Base-by-base conservation (phyloP, 2,888 invertebrate species). In the Agonopterix alstromeriana region DNA sequence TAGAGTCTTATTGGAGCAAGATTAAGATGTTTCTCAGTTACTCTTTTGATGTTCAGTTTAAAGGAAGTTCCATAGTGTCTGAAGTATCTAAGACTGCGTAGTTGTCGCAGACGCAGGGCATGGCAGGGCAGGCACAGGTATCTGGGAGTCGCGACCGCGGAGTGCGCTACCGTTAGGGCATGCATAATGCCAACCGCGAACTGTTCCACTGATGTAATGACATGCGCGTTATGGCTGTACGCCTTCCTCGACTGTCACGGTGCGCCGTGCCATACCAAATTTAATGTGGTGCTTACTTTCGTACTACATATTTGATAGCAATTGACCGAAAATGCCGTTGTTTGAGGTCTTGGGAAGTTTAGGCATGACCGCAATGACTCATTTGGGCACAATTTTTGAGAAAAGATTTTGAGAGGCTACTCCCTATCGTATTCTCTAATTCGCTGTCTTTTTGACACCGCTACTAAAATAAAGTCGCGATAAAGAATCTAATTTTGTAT, bases 101-200 rank as follows among this genome's bases (percentile, higher is more conserved):
- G 27, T 27, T 27, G 36, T 35, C 45, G 47, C 36, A 11, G 42
- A 36, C 42, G 42, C 46, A 35, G 41, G 47, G 46, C 27, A n/a
- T 1, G 46, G 8, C 38, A 38, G 12, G n/a, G 12, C 17, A 12
- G 10, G 35, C 35, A 38, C 27, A 27, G 27, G 27, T 7, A 38
- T 9, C 38, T n/a, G 38, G 10, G 38, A 38, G 38, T 38, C 42
- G 47, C 62, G 63, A 61, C 49, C 59, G 61, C 53, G 50, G 51
- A 55, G 58, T 56, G 56, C 50, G 65, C 71, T 70, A 82, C 85
- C 83, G 83, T 83, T 85, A 84, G 61, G 58, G 73, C 70, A 81
- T 81, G 73, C 75, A 61, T 81, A 80, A 82, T 82, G 47, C 49
- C 67, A 68, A 79, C 79, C 77, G 77, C 79, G 70, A 76, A 70